phyloP scores from a whole-genome alignment of 2,113 vertebrate genomes.

The Sander vitreus region DNA sequence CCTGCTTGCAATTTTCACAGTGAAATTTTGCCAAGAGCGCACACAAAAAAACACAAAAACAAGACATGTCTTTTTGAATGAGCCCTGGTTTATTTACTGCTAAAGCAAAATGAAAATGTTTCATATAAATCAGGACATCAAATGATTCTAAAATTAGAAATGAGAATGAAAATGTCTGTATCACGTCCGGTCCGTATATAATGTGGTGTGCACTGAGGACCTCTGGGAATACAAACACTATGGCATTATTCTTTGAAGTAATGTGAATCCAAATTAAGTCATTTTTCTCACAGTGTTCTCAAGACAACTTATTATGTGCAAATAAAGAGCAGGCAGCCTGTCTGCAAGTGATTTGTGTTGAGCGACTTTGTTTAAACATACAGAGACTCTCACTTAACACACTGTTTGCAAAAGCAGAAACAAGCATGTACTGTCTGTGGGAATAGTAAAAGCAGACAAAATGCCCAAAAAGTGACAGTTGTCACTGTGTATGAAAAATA shows the following conservation, averaged over 20 bases:
- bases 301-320: neutral
- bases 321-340: constrained; percentile 16
- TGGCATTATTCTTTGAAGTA: constrained; percentile 9
- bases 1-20: constrained; percentile 28
- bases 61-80: constrained; percentile 13
- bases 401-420: constrained; percentile 31
- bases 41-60: neutral
- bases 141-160: constrained; percentile 22
- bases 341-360: constrained; percentile 29
- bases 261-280: constrained; percentile 13
- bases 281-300: neutral
- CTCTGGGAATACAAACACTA: neutral
- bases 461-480: constrained; percentile 34
- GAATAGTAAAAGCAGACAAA: constrained; percentile 1
- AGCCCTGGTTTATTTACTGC: constrained; percentile 9
- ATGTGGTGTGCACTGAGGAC: neutral
- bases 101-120: constrained; percentile 9
- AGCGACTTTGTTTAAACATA: constrained; percentile 22
- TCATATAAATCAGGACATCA: constrained; percentile 25
- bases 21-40: constrained; percentile 6
- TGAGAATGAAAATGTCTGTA: constrained; percentile 22
- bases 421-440: neutral
- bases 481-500: constrained; percentile 13
- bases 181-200: neutral
- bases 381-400: constrained; percentile 5